These are phyloP conservation scores for Phyto melanocephala DNA, from an alignment of 2,888 invertebrate species.

Conservation along the genomic window DNA sequence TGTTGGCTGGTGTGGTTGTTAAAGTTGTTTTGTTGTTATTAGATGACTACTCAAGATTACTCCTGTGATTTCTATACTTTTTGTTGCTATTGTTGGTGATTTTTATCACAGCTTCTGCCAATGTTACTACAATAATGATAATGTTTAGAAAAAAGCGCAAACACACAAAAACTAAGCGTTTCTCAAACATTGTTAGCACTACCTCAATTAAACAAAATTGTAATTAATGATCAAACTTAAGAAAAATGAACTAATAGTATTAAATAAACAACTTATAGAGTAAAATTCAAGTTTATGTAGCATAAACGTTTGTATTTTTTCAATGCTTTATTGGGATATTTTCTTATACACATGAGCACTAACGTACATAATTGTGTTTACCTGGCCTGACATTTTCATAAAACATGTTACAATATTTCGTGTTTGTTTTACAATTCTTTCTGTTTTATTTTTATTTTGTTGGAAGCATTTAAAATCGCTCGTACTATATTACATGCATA, in stretches of 20 bases:
- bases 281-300: not conserved
- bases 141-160: not conserved
- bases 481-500: not conserved
- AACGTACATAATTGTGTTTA: not conserved
- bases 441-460: not conserved
- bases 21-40: slow-evolving; percentile 32
- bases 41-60: slow-evolving; percentile 52
- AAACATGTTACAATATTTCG: not conserved
- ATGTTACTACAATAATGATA: not conserved
- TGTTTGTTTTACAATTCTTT: slow-evolving; percentile 3
- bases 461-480: not conserved
- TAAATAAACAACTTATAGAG: too few relatives aligned
- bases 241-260: too few relatives aligned
- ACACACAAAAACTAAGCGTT: slow-evolving; percentile 11
- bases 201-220: slow-evolving; percentile 54
- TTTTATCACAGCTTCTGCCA: too few relatives aligned
- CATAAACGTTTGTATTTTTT: not conserved
- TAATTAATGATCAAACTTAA: slow-evolving; percentile 56
- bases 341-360: not conserved
- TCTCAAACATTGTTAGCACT: slow-evolving; percentile 26
- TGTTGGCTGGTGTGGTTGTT: slow-evolving; percentile 17
- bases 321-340: slow-evolving; percentile 19
- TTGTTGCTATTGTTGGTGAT: too few relatives aligned
- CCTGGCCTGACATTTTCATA: not conserved
- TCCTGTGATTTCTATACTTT: slow-evolving; percentile 45